phyloP scores from a whole-genome alignment of 2,888 invertebrate species.

The Aspidapion aeneum region DNA sequence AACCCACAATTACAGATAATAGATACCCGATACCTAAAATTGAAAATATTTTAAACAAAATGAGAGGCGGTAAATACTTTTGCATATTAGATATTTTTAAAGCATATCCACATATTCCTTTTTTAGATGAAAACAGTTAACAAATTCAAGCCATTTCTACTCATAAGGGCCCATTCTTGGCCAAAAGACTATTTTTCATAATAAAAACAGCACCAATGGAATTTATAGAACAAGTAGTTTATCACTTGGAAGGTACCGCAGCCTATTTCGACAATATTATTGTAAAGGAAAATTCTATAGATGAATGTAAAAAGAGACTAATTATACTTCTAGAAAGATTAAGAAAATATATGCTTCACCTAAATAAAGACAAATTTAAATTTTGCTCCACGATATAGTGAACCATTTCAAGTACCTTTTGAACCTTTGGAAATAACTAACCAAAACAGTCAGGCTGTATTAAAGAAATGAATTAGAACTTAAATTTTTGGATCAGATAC shows the following conservation, averaged over 20 bases:
- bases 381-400: constrained; percentile 15
- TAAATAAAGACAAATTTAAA: constrained; percentile 25
- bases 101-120: too few relatives aligned
- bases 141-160: constrained; percentile 21
- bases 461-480: neutral
- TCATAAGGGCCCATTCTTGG: constrained; percentile 16
- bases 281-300: constrained; percentile 21
- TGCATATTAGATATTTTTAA: too few relatives aligned
- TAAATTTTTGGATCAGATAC: neutral
- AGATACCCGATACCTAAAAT: too few relatives aligned
- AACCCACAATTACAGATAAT: too few relatives aligned
- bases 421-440: neutral
- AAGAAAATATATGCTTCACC: constrained; percentile 18
- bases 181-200: constrained; percentile 15
- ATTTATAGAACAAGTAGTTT: neutral
- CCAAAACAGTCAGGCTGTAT: neutral
- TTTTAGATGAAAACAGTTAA: constrained; percentile 24
- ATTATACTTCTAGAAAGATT: neutral
- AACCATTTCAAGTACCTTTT: neutral
- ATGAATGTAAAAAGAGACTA: constrained; percentile 21
- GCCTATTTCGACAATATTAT: constrained; percentile 29
- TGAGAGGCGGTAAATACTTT: constrained; percentile 26
- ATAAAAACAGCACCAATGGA: constrained; percentile 28
- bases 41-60: constrained; percentile 26
- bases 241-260: neutral